Base-by-base conservation (phyloP, 2,888 invertebrate species). In the Scaptomyza polygonia region DNA sequence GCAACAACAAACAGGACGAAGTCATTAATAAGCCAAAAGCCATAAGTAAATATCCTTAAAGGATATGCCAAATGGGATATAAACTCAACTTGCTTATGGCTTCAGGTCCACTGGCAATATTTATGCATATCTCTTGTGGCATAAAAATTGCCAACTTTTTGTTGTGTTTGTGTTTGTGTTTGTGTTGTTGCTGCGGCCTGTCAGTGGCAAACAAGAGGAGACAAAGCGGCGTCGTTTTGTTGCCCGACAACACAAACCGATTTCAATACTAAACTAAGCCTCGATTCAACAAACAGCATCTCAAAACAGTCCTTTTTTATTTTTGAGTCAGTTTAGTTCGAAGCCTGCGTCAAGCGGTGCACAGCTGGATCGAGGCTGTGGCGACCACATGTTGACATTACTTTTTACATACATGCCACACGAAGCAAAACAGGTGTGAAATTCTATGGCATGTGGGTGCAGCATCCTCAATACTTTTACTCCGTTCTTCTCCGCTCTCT, bases 191-290 rank as follows among this genome's bases (percentile, higher is more conserved):
- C 40, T 67, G 67, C 52, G 65, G 70, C 67, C 84, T 88, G 82
- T 88, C 82, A 82, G 18, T 21, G 59, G 44, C 52, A 51, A 57
- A 86, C 80, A 86, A 80, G 59, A 59, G 86, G 82, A 82, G 82
- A 82, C 88, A 86, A 82, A 87, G 88, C 82, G 83, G 82, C 82
- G 79, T 87, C 86, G 86, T 73, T 79, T 85, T 82, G 88, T 82
- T 87, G 75, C 51, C 25, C 5, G 25, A 25, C 25, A 25, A 25
- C 4, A 25, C 25, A 25, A 25, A 25, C 25, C 25, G 57, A 63
- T 65, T 70, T 70, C 58, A 52, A 55, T 75, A 58, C 61, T 39
- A 58, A 52, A 58, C 61, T 39, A 58, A 52, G 58, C 27, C 57
- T 14, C 40, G 43, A 42, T 39, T 53, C 30, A 40, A 25, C 25